phyloP scores from a whole-genome alignment of 2,888 invertebrate genomes.

The Mimas tiliae region DNA sequence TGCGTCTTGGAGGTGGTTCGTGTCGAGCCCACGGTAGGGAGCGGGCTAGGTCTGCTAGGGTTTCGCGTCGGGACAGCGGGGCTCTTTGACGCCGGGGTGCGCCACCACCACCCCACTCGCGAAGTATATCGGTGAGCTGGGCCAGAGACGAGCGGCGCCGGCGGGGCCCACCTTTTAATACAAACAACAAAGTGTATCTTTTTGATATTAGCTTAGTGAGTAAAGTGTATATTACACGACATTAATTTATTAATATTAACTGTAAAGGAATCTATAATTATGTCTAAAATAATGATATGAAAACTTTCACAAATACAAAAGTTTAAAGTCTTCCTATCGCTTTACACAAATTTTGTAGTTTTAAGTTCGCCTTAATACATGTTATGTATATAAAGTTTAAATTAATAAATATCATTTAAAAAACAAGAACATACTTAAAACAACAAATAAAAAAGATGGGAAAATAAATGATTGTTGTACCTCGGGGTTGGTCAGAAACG shows the following conservation, averaged over 20 bases:
- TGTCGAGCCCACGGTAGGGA: constrained; percentile 92
- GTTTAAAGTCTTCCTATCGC: neutral
- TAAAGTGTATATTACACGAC: no score
- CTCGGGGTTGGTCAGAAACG: constrained; percentile 83
- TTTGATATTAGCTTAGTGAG: no score
- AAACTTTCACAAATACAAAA: neutral
- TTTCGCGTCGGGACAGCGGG: constrained; percentile 93
- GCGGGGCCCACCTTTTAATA: constrained; percentile 83
- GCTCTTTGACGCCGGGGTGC: constrained; percentile 83
- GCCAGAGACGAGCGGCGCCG: constrained; percentile 94
- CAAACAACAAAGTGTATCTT: neutral
- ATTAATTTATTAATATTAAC: no score
- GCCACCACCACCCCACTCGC: constrained; percentile 92
- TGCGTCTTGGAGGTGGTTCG: constrained; percentile 86
- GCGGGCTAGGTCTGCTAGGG: constrained; percentile 93
- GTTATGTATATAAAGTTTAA: no score
- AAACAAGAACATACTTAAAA: neutral
- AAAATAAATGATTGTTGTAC: constrained; percentile 45
- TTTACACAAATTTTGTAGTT: neutral
- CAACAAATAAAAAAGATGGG: neutral
- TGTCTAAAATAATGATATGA: neutral
- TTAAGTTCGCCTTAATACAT: no score
- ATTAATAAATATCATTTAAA: no score
- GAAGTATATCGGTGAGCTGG: constrained; percentile 93
- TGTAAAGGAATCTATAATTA: neutral